phyloP scores from a whole-genome alignment of 2,797 vertebrate species.

The Carapus acus region DNA sequence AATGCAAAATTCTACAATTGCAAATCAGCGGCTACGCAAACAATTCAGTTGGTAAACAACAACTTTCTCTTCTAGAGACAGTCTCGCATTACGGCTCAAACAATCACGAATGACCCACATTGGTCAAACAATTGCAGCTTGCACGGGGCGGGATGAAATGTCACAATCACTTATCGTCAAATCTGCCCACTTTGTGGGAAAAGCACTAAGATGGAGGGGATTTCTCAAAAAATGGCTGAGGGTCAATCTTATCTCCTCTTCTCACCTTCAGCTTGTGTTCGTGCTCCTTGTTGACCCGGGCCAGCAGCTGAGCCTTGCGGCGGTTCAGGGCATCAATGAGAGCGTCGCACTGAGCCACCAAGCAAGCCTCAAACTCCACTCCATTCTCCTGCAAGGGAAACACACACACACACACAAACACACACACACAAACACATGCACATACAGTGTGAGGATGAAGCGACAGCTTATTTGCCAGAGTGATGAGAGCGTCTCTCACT shows the following conservation, averaged over 20 bases:
- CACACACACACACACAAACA: too few relatives aligned
- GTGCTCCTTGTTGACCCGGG: conserved; percentile 93
- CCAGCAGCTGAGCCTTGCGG: conserved; percentile 90
- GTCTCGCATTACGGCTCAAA: too few relatives aligned
- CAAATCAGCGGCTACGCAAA: conserved; percentile 1
- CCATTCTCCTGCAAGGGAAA: conserved; percentile 83
- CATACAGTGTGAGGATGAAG: too few relatives aligned
- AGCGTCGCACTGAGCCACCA: conserved; percentile 97
- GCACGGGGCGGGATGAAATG: background rate
- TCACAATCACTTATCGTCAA: background rate
- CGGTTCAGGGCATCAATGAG: conserved; percentile 96
- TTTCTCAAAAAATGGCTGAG: too few relatives aligned
- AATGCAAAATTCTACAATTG: background rate
- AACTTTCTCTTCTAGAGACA: too few relatives aligned
- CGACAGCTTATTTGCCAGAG: too few relatives aligned
- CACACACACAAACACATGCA: too few relatives aligned
- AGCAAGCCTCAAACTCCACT: conserved; percentile 95
- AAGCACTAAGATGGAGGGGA: background rate
- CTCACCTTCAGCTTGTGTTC: conserved; percentile 97
- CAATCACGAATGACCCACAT: conserved; percentile 4
- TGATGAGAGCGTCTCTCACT: too few relatives aligned
- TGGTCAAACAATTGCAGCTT: background rate
- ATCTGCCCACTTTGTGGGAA: background rate
- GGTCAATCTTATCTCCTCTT: background rate
- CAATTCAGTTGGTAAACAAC: too few relatives aligned